Base-by-base conservation (phyloP, 2,888 invertebrate genomes). In the Esperia sulphurella region DNA sequence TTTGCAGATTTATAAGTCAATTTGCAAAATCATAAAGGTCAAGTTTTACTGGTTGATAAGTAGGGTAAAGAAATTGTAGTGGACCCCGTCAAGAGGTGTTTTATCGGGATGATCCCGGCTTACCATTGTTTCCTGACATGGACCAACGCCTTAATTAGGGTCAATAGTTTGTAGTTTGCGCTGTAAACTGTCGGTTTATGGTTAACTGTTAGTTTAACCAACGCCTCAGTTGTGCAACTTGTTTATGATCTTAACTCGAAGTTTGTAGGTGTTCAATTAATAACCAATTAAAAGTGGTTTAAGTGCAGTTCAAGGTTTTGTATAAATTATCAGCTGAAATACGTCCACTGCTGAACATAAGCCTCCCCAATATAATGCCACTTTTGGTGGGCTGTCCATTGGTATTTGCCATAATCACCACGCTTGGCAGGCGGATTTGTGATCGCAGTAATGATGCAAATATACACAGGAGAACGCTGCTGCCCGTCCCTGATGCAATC, bases 51-150 rank as follows among this genome's bases (percentile, higher is more conserved):
- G 31, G 42, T 14, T 33, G 8, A 3, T 3, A 14, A 33, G 33
- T 9, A 44, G 31, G 33, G 40, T 30, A 40, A 45, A 45, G 39
- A 39, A 37, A 13, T 29, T 39, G 33, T 30, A 21, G 7, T 12
- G 28, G 60, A 61, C 54, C 61, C 67, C 77, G 76, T 77, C 78
- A 80, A 80, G 86, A 84, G 85, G 83, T 85, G 86, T 83, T 86
- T 75, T 83, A 83, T 79, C 73, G 78, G 84, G 83, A 84, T 86
- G 77, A 88, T 83, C 86, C 81, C 60, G 86, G 87, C 82, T 87
- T 80, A 83, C 75, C 62, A 65, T 65, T 73, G 81, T 80, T 75
- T 79, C 71, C 80, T 71, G 78, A 70, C 76, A 70, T 75, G 82
- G 81, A 62, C 71, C 77, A 81, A 79, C 79, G 79, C 78, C 66